phyloP scores from a whole-genome alignment of 1,140 invertebrate genomes.

The Vanessa tameamea region DNA sequence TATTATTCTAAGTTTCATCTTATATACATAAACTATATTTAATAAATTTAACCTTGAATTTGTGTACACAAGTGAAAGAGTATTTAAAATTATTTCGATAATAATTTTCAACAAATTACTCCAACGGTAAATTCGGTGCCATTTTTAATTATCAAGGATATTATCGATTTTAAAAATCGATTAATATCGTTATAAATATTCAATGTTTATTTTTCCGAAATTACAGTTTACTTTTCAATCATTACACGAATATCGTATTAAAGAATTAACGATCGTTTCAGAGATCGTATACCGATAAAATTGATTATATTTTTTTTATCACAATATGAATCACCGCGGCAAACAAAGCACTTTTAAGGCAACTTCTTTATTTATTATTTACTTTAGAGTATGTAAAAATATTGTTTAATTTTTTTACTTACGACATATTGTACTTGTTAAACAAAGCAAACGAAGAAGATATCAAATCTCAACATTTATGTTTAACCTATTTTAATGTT shows the following conservation, averaged over 20 bases:
- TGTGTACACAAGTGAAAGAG: slow-evolving; percentile 13
- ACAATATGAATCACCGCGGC: slow-evolving; percentile 18
- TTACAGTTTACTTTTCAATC: neutral
- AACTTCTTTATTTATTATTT: slow-evolving; percentile 1
- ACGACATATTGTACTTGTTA: neutral
- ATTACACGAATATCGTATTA: slow-evolving; percentile 11
- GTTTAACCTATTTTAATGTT: no score
- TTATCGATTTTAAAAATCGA: neutral
- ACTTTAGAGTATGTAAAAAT: neutral
- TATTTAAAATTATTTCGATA: neutral
- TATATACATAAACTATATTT: slow-evolving; percentile 7
- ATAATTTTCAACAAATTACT: neutral
- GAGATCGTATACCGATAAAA: slow-evolving; percentile 22
- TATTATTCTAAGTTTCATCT: neutral
- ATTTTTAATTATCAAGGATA: neutral
- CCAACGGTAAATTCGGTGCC: neutral
- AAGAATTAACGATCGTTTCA: slow-evolving; percentile 21
- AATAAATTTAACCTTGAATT: slow-evolving; percentile 17
- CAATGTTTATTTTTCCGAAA: no score
- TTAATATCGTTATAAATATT: no score
- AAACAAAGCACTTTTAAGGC: slow-evolving; percentile 15
- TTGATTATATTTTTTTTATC: slow-evolving; percentile 27
- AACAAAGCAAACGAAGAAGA: no score
- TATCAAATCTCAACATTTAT: no score
- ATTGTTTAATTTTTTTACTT: neutral